Conservation (phyloP, 2,888 invertebrate genomes). For the Nymphalis polychloros region DNA sequence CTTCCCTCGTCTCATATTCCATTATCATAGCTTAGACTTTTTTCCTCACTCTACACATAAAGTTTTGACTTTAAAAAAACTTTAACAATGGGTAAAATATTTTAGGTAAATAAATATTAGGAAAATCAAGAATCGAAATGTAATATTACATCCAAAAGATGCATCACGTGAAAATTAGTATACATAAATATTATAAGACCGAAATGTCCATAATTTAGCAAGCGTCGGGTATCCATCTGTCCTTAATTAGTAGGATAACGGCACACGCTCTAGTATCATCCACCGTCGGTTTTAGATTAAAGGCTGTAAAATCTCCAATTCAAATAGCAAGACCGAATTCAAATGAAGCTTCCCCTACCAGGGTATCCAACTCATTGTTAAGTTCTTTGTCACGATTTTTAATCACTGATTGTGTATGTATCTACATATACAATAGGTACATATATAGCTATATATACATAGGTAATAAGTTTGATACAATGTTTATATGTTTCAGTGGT, state of each 20-base stretch:
- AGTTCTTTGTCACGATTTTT: slow-evolving; percentile 8
- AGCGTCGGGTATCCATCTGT: slow-evolving; percentile 47
- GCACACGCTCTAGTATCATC: slow-evolving; percentile 56
- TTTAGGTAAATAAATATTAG: too few species aligned
- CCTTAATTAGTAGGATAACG: slow-evolving; percentile 69
- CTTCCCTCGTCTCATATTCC: too few species aligned
- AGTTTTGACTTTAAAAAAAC: too few species aligned
- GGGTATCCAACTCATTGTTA: slow-evolving; percentile 9
- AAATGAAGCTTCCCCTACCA: slow-evolving; percentile 61
- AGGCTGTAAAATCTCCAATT: slow-evolving; percentile 76
- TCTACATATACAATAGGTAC: too few species aligned
- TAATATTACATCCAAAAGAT: too few species aligned
- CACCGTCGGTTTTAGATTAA: slow-evolving; percentile 71
- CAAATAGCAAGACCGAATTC: slow-evolving; percentile 70
- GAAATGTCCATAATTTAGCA: slow-evolving; percentile 22
- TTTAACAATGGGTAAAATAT: too few species aligned
- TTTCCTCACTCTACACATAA: too few species aligned
- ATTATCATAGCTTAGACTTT: too few species aligned
- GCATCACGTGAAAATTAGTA: background rate
- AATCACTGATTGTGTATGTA: slow-evolving; percentile 7
- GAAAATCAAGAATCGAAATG: too few species aligned
- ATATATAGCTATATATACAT: too few species aligned
- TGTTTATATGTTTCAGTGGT: slow-evolving; percentile 2
- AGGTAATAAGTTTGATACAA: slow-evolving; percentile 10
- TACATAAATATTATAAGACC: slow-evolving; percentile 2